A percentile compares a stretch with the other conserved stretches of the same genome.
Evolutionary conservation across 92 coral and sea anemone genomes (phyloP).

Genomic region (Porites evermanni): DNA sequence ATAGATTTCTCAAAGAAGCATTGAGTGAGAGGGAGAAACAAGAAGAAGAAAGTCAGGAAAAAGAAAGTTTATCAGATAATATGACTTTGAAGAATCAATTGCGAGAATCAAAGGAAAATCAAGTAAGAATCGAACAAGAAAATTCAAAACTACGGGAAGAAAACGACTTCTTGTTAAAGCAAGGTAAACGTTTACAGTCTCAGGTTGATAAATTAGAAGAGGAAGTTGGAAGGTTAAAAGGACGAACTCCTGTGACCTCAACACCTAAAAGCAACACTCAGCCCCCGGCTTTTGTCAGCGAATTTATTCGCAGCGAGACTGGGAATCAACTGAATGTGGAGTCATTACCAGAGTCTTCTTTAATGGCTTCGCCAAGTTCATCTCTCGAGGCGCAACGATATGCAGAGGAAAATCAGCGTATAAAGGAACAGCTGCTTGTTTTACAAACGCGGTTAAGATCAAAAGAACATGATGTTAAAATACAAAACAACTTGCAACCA

Average conservation of each 20-base stretch:
- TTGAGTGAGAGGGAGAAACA: constrained; percentile 64
- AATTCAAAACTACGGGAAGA: constrained; percentile 68
- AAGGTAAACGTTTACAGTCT: constrained; percentile 79
- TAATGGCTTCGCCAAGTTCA: background rate
- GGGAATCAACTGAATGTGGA: constrained; percentile 27
- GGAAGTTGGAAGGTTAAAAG: constrained; percentile 63
- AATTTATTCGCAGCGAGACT: constrained; percentile 29
- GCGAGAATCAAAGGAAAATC: constrained; percentile 52
- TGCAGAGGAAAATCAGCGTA: constrained; percentile 42
- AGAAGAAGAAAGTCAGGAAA: constrained; percentile 64
- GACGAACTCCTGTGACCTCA: constrained; percentile 29
- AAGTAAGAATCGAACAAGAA: constrained; percentile 61
- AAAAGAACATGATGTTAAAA: constrained; percentile 52
- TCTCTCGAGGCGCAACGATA: constrained; percentile 21
- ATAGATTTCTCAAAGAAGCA: constrained; percentile 61
- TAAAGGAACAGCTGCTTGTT: constrained; percentile 41
- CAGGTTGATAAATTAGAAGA: constrained; percentile 77
- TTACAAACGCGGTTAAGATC: constrained; percentile 40
- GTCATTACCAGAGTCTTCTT: constrained; percentile 20
- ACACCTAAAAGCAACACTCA: constrained; percentile 17
- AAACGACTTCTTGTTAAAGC: constrained; percentile 75
- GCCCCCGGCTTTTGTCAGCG: constrained; percentile 20
- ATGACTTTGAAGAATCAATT: constrained; percentile 55
- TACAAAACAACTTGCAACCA: background rate
- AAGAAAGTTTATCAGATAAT: constrained; percentile 47